These are phyloP conservation scores for Aphidius ervi DNA, from an alignment of 1,140 invertebrate species.

Conservation along the genomic window DNA sequence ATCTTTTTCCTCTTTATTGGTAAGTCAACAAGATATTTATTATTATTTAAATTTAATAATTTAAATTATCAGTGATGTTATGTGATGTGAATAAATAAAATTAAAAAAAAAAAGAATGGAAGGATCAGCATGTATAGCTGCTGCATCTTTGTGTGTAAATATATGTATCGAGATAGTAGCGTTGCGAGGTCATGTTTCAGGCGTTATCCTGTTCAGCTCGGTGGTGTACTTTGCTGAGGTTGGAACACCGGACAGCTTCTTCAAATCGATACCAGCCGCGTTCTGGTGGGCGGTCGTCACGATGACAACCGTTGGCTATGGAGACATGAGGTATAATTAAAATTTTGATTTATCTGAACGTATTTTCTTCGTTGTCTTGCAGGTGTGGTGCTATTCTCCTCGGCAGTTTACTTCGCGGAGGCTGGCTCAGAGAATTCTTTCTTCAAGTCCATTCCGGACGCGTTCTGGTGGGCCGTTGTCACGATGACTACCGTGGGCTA, in stretches of 20 bases:
- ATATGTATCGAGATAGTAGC: neutral
- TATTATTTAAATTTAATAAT: neutral
- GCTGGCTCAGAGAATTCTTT: conserved; percentile 92
- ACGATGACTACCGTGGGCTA: conserved; percentile 94
- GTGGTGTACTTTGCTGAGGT: conserved; percentile 99
- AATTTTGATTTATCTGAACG: conserved; percentile 49
- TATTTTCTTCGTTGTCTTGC: conserved; percentile 57
- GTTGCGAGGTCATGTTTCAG: conserved; percentile 62
- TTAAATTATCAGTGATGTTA: conserved; percentile 5
- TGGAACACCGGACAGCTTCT: conserved; percentile 95
- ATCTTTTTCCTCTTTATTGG: conserved; percentile 99
- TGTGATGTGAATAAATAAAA: neutral
- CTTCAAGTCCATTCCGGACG: conserved; percentile 96
- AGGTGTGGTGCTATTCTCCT: conserved; percentile 97
- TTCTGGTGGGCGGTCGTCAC: conserved; percentile 99
- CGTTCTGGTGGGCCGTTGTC: conserved; percentile 88
- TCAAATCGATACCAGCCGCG: conserved; percentile 96
- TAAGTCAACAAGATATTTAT: conserved; percentile 58
- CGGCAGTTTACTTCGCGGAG: conserved; percentile 97
- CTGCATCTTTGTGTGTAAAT: no score
- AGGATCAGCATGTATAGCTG: no score
- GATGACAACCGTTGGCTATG: conserved; percentile 97
- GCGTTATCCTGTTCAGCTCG: conserved; percentile 98
- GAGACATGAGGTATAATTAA: conserved; percentile 84
- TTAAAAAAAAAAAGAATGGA: no score